Evolutionary conservation across 2,888 invertebrate species (phyloP).

Genomic region (Conomelus anceps): DNA sequence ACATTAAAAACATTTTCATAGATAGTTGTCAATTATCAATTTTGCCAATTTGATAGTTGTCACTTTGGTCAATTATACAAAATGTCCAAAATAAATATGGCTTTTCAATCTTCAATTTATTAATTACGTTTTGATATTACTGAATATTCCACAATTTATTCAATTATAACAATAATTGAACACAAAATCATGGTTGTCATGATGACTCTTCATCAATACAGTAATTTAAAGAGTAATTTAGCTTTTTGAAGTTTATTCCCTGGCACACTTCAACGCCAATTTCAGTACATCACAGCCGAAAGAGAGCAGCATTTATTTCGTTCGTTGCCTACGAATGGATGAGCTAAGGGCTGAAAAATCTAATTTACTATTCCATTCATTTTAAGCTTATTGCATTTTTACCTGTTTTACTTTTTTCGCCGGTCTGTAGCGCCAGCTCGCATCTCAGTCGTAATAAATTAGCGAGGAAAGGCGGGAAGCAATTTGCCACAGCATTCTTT

Average conservation of each 20-base stretch:
- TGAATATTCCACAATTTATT: neutral
- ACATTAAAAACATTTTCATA: too few species aligned
- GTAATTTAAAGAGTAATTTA: neutral
- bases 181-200: neutral
- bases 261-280: neutral
- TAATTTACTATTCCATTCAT: neutral
- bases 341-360: neutral
- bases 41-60: too few species aligned
- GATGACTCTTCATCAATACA: too few species aligned
- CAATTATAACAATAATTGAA: neutral
- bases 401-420: neutral
- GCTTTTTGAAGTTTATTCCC: neutral
- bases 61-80: too few species aligned
- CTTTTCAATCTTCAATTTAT: too few species aligned
- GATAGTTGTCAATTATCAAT: too few species aligned
- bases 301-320: neutral
- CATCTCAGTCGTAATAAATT: neutral
- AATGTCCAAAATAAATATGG: too few species aligned
- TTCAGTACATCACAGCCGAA: neutral
- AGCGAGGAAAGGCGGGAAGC: neutral
- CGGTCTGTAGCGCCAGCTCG: neutral
- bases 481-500: neutral
- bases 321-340: neutral
- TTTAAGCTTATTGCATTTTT: neutral
- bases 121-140: too few species aligned